Evolutionary conservation across 2,888 invertebrate genomes (phyloP), one percentile per base, ranked within the genome.

Genomic region (Meghimatium bilineatum): DNA sequence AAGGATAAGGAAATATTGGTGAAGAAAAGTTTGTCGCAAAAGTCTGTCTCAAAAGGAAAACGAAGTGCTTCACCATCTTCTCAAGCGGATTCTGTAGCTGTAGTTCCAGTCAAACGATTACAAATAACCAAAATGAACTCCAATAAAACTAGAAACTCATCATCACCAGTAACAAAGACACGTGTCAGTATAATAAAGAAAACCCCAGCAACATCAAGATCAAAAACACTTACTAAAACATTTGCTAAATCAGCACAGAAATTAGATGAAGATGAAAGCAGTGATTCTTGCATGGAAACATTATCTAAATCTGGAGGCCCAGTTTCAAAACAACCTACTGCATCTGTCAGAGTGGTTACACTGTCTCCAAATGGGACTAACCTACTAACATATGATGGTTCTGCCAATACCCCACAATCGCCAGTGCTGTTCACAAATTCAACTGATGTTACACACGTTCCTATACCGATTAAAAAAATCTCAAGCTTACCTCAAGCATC

Each of bases 321-420:
- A 49, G 23, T 67, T 5, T 56, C 44, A 17, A 78, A 78, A 67
- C 78, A 38, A 17, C 67, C 78, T n/a, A n/a, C 23, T 14, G 63
- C 44, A 12, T 67, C 78, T 83, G 78, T 83, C 38, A 78, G 63
- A 79, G 78, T 83, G n/a, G 83, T 83, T 36, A 83, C 83, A 6
- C 32, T 83, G n/a, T 83, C 83, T 38, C 83, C 83, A 12, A 83
- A 78, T 72, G 63, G 63, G 23, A 83, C n/a, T 38, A 83, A 83
- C 36, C 49, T 83, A n/a, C 32, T 83, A 60, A 83, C 82, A 17
- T 76, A 34, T 67, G 82, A 82, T 32, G 36, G 36, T 56, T n/a
- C 71, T 17, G 34, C 56, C 56, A 36, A 71, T 80, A 8, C 36
- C 2, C 80, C 52, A 69, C 69, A 80, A 34, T 20, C 78, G 2